Evolutionary conservation across 2,113 vertebrate genomes (phyloP), one percentile per base, ranked within the genome.

Genomic region (Chaetorhynchus papuensis): DNA sequence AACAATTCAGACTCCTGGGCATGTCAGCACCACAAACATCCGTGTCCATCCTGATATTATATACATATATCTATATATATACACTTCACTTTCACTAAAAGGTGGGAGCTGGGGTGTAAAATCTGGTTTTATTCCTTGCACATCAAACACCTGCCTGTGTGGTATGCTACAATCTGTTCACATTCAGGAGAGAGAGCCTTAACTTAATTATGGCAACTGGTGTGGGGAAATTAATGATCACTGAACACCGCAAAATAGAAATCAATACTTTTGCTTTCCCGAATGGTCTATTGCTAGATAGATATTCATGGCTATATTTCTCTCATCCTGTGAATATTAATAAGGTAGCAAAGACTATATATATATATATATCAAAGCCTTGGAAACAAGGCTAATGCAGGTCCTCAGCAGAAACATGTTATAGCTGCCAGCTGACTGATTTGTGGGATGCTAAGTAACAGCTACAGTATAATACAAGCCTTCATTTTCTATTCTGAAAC

Each of bases 311-410:
- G 77, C 59, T 95, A 26, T 83, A 94, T 74, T 96, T 85, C 31
- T 83, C 56, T 81, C 63, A 71, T 59, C 22, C 50, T 28, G 28
- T 94, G 70, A 94, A 87, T 93, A 92, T 95, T 92, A 95, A 93
- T 76, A 82, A 70, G 27, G 31, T 49, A 77, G 78, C 13, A 93
- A 95, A 83, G 49, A 57, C 39, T 61, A 66, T 24, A 31, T 42
- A 52, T 39, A 44, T 77, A 17, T 74, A 52, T 39, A 44, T 77
- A 17, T 74, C 68, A 83, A 75, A 80, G 57, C 24, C 42, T 94
- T 87, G 59, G n/a, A 96, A 95, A 88, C 28, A 80, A 82, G 69
- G 65, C 27, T 83, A 92, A 92, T 81, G 33, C 52, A 90, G 50
- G 35, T 81, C 54, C 64, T 88, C 86, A 93, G 89, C 60, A 90